Conservation (phyloP, 37 sponge, comb jelly and placozoan species). For the Oopsacas minuta region DNA sequence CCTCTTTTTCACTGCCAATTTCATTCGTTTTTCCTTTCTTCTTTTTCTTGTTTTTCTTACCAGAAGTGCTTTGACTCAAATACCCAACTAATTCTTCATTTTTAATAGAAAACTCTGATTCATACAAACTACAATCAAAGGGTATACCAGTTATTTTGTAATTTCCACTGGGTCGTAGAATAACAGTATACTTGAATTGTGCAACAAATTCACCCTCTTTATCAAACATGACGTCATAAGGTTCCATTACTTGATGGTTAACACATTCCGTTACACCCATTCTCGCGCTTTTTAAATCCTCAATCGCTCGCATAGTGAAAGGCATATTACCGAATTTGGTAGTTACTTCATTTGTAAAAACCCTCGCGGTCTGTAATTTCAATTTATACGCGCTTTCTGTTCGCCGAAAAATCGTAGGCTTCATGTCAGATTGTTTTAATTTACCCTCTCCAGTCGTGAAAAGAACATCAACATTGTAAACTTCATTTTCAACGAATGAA, state of each 20-base stretch:
- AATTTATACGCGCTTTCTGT: background rate
- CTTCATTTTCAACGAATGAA: conserved; percentile 88
- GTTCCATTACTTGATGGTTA: conserved; percentile 85
- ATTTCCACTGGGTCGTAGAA: conserved; percentile 79
- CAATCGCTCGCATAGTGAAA: conserved; percentile 67
- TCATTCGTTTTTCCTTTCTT: background rate
- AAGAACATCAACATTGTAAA: conserved; percentile 81
- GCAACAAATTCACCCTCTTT: conserved; percentile 87
- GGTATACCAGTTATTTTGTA: background rate
- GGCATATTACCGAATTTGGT: conserved; percentile 23
- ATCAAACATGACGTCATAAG: conserved; percentile 85
- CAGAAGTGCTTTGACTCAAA: background rate
- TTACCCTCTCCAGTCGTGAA: conserved; percentile 86
- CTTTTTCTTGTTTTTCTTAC: background rate
- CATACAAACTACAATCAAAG: background rate
- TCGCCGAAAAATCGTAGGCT: background rate
- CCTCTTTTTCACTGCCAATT: background rate
- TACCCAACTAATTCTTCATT: background rate
- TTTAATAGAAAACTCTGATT: conserved; percentile 3
- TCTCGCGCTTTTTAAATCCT: conserved; percentile 85
- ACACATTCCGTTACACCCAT: conserved; percentile 95
- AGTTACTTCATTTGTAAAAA: conserved; percentile 16
- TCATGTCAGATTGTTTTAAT: conserved; percentile 13
- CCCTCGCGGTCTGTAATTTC: conserved; percentile 20
- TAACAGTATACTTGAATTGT: conserved; percentile 93